Evolutionary conservation across 2,797 vertebrate genomes (phyloP).

Genomic region (Antennarius maculatus): DNA sequence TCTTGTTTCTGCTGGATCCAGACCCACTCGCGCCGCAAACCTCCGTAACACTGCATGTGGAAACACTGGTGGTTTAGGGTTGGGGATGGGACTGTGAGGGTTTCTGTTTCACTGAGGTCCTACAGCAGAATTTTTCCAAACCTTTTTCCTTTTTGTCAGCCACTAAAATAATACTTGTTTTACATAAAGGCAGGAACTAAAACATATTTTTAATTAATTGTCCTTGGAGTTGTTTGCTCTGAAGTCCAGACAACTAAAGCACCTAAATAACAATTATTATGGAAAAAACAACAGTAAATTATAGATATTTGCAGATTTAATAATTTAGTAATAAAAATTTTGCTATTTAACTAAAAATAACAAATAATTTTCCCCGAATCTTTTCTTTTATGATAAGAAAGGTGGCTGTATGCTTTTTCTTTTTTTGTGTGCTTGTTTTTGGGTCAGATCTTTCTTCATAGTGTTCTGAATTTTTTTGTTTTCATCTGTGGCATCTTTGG

Average conservation of each 20-base stretch:
- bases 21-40: conserved; percentile 62
- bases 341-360: too few species aligned
- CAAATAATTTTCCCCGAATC: too few species aligned
- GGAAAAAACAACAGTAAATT: too few species aligned
- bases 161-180: too few species aligned
- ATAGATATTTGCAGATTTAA: background rate
- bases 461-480: background rate
- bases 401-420: background rate
- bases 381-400: background rate
- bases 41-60: conserved; percentile 56
- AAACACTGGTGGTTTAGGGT: conserved; percentile 70
- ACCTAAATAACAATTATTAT: conserved; percentile 70
- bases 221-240: conserved; percentile 59
- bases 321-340: too few species aligned
- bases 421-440: too few species aligned
- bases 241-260: conserved; percentile 69
- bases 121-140: conserved; percentile 30
- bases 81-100: conserved; percentile 60
- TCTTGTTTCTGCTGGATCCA: conserved; percentile 64
- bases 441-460: too few species aligned
- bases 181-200: conserved; percentile 42
- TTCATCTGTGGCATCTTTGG: too few species aligned
- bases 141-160: background rate
- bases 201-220: conserved; percentile 67
- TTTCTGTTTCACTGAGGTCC: conserved; percentile 56